Base-by-base conservation (phyloP, 2,797 vertebrate species). In the Simalia tracyae region DNA sequence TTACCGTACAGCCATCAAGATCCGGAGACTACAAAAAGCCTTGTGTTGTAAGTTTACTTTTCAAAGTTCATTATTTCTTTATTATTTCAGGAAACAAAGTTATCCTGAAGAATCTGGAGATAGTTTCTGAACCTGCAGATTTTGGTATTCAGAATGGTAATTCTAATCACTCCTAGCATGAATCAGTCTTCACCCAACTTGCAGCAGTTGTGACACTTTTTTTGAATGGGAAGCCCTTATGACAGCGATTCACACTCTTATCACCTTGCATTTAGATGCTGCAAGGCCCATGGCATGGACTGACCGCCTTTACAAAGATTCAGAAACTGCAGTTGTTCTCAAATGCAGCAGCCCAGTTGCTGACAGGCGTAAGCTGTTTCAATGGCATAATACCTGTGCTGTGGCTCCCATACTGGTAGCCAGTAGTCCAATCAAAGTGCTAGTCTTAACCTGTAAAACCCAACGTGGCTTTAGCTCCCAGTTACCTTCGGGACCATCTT, bases 1-100 rank as follows among this genome's bases (percentile, higher is more conserved):
- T 61, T 99, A 99, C 97, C 98, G 99, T 93, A 99, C 99, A 0
- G 99, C 99, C 90, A 99, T 99, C 98, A 99, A 99, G 97, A 99
- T 99, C 95, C 98, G 99, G 91, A 97, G 99, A 91, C 98, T 99
- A 61, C 99, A 99, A 96, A 99, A 99, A 94, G 98, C 99, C 0
- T 97, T 99, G 11, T 99, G 99, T 95, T 98, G 99, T 99, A 97
- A 99, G 99, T 99, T 90, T 63, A 24, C n/a, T 24, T 90, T 84
- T 46, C 15, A 64, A 84, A 89, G 66, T 17, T 89, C 81, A 88
- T 89, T 88, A 66, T 84, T 93, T 26, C 81, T 93, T 63, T 93
- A 46, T 81, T 81, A 42, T 46, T 22, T 46, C 19, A 46, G 22
- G 26, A 89, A 81, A n/a, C 91, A 54, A 57, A 22, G 86, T 87